A percentile compares a stretch with the other conserved stretches of the same genome.
phyloP scores from a whole-genome alignment of 2,113 vertebrate genomes.

The Platanista minor region DNA sequence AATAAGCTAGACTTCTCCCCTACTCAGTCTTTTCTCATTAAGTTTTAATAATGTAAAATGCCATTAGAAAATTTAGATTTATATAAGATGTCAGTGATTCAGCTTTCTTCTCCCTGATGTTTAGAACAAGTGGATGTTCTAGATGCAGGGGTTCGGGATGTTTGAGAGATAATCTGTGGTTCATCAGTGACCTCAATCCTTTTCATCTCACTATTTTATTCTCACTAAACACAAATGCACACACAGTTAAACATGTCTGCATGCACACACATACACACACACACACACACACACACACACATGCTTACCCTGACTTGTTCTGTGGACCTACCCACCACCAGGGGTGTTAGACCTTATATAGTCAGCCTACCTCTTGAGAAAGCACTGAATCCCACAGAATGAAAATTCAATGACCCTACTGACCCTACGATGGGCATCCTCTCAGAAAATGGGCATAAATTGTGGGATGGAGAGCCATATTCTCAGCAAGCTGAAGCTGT shows the following conservation, averaged over 20 bases:
- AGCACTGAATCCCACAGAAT: neutral
- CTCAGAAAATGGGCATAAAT: neutral
- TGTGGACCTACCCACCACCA: neutral
- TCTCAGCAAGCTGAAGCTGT: accelerated
- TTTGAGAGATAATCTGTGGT: neutral
- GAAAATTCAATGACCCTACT: neutral
- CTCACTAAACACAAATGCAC: neutral
- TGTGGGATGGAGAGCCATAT: accelerated
- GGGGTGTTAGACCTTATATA: neutral
- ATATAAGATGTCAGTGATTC: neutral
- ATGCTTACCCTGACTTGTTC: neutral
- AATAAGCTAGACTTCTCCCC: constrained; percentile 55
- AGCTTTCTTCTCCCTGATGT: neutral
- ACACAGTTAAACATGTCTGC: neutral
- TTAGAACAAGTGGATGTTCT: neutral
- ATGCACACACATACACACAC: neutral
- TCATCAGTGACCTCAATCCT: neutral
- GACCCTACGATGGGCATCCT: neutral
- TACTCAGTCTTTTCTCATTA: constrained; percentile 37
- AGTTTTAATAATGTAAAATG: constrained; percentile 43
- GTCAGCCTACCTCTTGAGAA: neutral
- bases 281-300: neutral
- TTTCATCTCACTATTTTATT: neutral
- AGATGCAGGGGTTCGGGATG: neutral
- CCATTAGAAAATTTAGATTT: constrained; percentile 35